phyloP scores from a whole-genome alignment of 2,797 vertebrate species.

The Delichon dasypus region DNA sequence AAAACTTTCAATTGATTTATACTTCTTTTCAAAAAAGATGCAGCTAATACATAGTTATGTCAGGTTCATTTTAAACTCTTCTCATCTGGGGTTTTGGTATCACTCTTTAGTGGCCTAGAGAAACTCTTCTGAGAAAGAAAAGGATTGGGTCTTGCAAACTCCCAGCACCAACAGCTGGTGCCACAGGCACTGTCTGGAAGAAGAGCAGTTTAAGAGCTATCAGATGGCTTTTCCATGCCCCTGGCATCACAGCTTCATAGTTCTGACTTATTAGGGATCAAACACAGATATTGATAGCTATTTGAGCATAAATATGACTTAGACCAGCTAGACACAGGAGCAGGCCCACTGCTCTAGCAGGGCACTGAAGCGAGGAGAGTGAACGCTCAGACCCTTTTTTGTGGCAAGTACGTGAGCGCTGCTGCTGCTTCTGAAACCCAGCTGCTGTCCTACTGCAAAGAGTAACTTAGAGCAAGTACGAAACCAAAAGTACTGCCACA shows the following conservation, averaged over 20 bases:
- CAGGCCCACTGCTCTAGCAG: neutral
- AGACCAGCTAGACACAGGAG: neutral
- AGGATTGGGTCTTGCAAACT: neutral
- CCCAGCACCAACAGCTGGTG: neutral
- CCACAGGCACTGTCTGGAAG: neutral
- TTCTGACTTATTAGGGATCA: neutral
- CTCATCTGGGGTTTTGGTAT: neutral
- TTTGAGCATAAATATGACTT: neutral
- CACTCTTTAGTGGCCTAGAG: neutral
- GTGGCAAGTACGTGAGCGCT: fast-evolving
- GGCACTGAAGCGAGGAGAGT: fast-evolving
- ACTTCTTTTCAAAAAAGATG: neutral
- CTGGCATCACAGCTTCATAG: neutral
- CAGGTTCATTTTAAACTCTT: neutral
- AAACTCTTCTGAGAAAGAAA: neutral
- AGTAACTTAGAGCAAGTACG: neutral
- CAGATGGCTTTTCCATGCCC: neutral
- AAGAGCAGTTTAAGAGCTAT: constrained; percentile 2
- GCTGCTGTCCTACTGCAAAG: neutral
- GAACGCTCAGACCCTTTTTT: neutral
- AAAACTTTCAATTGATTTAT: neutral
- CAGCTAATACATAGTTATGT: neutral
- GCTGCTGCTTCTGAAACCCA: constrained; percentile 7
- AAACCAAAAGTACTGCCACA: constrained; percentile 26
- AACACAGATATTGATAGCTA: neutral